Evolutionary conservation across 1,140 invertebrate species (phyloP).

Genomic region (Physella acuta): DNA sequence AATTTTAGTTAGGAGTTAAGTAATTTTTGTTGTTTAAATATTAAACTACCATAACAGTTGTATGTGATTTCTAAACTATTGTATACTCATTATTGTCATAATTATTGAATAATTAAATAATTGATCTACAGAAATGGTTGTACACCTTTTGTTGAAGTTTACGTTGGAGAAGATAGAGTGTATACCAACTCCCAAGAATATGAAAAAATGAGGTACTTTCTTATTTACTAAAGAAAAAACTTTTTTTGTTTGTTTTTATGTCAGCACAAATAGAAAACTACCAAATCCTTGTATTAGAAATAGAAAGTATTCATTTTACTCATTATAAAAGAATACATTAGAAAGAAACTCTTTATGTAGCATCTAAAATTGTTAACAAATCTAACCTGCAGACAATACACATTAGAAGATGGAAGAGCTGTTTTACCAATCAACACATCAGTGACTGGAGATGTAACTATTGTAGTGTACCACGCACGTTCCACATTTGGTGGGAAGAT

Average conservation of each 20-base stretch:
- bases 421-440: conserved; percentile 64
- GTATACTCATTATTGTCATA: too few relatives aligned
- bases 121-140: conserved; percentile 77
- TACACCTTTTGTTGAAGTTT: conserved; percentile 88
- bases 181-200: conserved; percentile 84
- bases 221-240: background rate
- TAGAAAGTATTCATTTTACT: background rate
- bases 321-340: too few relatives aligned
- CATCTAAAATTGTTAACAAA: too few relatives aligned
- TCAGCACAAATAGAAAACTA: background rate
- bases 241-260: too few relatives aligned
- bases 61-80: too few relatives aligned
- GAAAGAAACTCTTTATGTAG: too few relatives aligned
- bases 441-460: conserved; percentile 81
- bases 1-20: background rate
- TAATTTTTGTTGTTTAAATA: background rate
- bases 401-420: conserved; percentile 48
- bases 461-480: conserved; percentile 82
- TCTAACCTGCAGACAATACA: conserved; percentile 50
- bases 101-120: too few relatives aligned
- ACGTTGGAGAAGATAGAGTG: conserved; percentile 81
- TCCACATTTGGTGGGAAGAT: conserved; percentile 78
- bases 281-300: background rate
- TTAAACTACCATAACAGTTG: too few relatives aligned
- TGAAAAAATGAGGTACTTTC: conserved; percentile 71